Conservation (phyloP, 2,888 invertebrate species). For the Megalurothrips usitatus region DNA sequence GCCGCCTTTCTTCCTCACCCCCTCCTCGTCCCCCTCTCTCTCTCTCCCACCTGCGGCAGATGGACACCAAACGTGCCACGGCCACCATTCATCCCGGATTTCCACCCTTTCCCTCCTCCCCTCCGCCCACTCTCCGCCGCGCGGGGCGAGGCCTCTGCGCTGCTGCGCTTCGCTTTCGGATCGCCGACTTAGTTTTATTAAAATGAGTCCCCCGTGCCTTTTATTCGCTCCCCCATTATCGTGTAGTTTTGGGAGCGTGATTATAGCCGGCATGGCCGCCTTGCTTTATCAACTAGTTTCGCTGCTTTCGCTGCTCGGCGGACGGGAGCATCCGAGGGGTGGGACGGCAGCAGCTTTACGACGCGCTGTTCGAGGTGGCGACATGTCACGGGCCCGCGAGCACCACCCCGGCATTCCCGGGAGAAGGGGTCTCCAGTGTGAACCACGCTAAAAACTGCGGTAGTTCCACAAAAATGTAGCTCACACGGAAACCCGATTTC, state of each 20-base stretch:
- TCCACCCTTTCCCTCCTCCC: background rate
- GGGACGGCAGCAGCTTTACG: too few relatives aligned
- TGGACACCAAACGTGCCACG: slow-evolving; percentile 3
- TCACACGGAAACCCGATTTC: too few relatives aligned
- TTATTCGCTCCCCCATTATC: slow-evolving; percentile 5
- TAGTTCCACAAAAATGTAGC: too few relatives aligned
- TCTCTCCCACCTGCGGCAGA: slow-evolving; percentile 31
- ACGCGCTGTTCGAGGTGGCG: too few relatives aligned
- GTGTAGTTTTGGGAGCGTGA: slow-evolving; percentile 6
- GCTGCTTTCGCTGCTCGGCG: too few relatives aligned
- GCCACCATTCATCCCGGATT: slow-evolving; percentile 20
- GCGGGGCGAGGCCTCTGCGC: background rate
- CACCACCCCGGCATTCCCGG: too few relatives aligned
- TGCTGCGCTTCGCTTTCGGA: background rate
- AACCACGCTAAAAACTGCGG: too few relatives aligned
- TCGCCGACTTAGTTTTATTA: slow-evolving; percentile 6
- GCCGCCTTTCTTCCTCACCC: background rate
- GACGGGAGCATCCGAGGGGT: too few relatives aligned
- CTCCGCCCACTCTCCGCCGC: background rate
- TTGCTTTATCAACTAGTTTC: too few relatives aligned
- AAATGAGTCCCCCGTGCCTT: background rate
- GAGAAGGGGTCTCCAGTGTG: too few relatives aligned
- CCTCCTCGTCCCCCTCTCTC: slow-evolving; percentile 36
- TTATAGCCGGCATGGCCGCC: background rate
- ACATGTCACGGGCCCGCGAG: too few relatives aligned